A percentile compares a stretch with the other conserved stretches of the same genome.
Conservation (phyloP, 2,113 vertebrate genomes). For the Panthera tigris region DNA sequence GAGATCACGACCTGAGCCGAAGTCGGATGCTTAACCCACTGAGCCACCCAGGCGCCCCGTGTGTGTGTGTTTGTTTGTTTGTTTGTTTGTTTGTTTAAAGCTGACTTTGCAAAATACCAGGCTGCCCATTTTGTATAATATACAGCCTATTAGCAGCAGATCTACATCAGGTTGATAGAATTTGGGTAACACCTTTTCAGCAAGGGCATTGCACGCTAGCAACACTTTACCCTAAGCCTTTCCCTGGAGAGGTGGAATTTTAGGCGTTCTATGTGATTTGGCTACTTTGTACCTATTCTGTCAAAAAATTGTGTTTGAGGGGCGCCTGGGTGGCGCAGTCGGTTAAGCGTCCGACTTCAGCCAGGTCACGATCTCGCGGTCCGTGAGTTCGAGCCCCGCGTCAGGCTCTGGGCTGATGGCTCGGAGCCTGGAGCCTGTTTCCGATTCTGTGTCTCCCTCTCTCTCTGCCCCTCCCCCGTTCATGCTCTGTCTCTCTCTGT, state of each 20-base stretch:
- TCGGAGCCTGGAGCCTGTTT: no score
- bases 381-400: no score
- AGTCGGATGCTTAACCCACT: neutral
- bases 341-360: no score
- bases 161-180: neutral
- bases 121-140: neutral
- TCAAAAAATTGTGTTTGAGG: neutral
- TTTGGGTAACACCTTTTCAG: neutral
- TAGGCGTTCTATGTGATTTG: neutral
- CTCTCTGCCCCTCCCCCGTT: no score
- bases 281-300: neutral
- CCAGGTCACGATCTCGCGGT: no score
- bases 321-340: no score
- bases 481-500: no score
- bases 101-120: neutral
- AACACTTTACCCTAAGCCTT: neutral
- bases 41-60: neutral
- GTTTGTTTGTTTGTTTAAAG: neutral
- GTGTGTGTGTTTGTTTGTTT: neutral
- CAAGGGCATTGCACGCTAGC: neutral
- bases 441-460: no score
- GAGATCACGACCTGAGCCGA: no score
- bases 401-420: no score
- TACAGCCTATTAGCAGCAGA: fast-evolving
- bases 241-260: neutral